Evolutionary conservation across 1,140 invertebrate genomes (phyloP), one percentile per base, ranked within the genome.

Genomic region (Lordiphosa clarofinis): DNA sequence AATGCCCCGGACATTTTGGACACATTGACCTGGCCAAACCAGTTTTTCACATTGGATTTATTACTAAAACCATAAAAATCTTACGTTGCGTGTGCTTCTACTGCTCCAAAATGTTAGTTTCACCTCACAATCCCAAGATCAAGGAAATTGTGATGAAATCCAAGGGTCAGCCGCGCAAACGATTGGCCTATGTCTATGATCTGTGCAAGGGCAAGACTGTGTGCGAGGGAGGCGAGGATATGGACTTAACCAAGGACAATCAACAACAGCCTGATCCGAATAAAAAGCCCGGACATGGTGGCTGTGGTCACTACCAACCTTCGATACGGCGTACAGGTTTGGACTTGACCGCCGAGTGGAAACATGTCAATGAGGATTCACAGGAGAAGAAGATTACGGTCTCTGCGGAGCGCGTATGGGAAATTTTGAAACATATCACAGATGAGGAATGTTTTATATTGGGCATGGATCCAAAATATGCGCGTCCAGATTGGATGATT

Each of bases 1-100:
- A 99, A 89, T 99, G 99, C 90, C 97, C 98, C 11, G 99, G 99
- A 1, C 99, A 99, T 90, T 99, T 99, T 92, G 99, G 98, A n/a
- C 99, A 99, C 88, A 96, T 99, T 65, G 97, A 99, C 89, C 90
- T 99, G 46, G 95, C 98, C 0, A 99, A 99, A 90, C 99, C 99
- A 15, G 98, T 99, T 3, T 99, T 97, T 90, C 98, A 99, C 89
- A 94, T 99, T 88, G 98, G 98, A 43, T 99, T 99, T 87, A 92
- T 99, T 13, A 97, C 96, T 52, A 99, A 99, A 90, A 97, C 95
- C 0, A 96, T 99, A 38, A 99, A 99, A 91, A 94, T 99, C 53
- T 89, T 99, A 5, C 91, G 98, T 89, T 99, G 98, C 90, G 97
- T 99, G 11, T 99, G 98, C 88, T 99, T 99, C 89, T 99, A 96